Evolutionary conservation across 2,888 invertebrate genomes (phyloP), one percentile per base, ranked within the genome.

Genomic region (Pristionchus arcanus): DNA sequence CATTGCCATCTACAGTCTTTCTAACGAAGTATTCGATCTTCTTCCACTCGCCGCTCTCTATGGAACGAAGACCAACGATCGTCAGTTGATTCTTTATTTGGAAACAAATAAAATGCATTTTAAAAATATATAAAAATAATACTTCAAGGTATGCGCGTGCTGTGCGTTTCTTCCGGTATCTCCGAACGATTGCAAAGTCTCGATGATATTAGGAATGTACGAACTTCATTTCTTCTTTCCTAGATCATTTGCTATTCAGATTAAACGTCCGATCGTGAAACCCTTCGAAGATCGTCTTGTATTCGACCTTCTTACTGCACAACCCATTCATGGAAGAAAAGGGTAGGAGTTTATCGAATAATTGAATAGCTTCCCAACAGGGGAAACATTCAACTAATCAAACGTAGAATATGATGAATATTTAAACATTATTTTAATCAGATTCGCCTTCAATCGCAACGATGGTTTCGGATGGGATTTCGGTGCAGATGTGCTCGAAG

Each of bases 81-180:
- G 42, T 77, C 42, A 25, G 42, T 77, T 3, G 25, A 2, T 2
- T 15, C 74, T 74, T 31, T 16, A 34, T 34, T 66, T 13, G 28
- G 25, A 13, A 11, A 66, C 2, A n/a, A 66, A 66, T 4, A 7
- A 28, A n/a, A 28, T 68, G 0, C 7, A 15, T 66, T 28, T 28
- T 9, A 13, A 68, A 68, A 31, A 28, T 9, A 4, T n/a, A 13
- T 15, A 25, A 31, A 49, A 68, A 68, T 68, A 66, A 11, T 16
- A 37, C 25, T 4, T 7, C 37, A 77, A n/a, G 77, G 25, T 25
- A 25, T 42, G 21, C 77, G 77, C 25, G 77, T 77, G 49, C 42
- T 77, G 42, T 77, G 77, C 42, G 77, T 77, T 25, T 77, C 77
- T n/a, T 77, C 77, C 19, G 77, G 77, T n/a, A 77, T 77, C 42